Base-by-base conservation (phyloP, 2,888 invertebrate species). In the Cremastinae sp. region DNA sequence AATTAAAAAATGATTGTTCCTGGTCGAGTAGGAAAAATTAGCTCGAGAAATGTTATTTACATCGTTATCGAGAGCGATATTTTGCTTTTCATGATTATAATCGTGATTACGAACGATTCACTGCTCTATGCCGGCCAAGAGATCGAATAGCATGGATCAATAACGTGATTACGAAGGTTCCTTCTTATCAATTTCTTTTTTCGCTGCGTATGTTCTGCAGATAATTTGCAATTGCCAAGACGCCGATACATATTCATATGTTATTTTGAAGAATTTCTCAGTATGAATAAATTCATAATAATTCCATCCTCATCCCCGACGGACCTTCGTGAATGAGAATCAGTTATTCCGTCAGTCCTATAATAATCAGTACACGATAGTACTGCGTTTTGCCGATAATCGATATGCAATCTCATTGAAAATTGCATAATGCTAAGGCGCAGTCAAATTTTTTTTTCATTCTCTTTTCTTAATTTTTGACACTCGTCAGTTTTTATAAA, bases 101-200 rank as follows among this genome's bases (percentile, higher is more conserved):
- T 56, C 56, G 28, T 61, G 47, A 45, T 18, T 22, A 9, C 43
- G 43, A 43, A 43, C 41, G 56, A 61, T 37, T 12, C 7, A 22
- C 22, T 58, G 22, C 59, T 43, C 16, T 43, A 65, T 43, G 22
- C 35, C 37, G 28, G 35, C 20, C 7, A n/a, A 61, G 55, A 41
- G 39, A 61, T 47, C 14, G 8, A 28, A 20, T 14, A 37, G 64
- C 74, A 70, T 56, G 55, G 55, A 68, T 65, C 70, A 47, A 70
- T 59, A 59, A 64, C 69, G 64, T 69, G 74, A 74, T 69, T 70
- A 69, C 53, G 64, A 65, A 53, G 59, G 53, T 59, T 66, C 53
- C 64, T 65, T 75, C 69, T 75, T 75, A 75, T 75, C 74, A 22
- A 7, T 53, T 41, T 55, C 39, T 16, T 20, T 41, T 12, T n/a